Percentiles rank a stretch among this genome's conserved stretches.
Conservation (phyloP, 2,113 vertebrate genomes). For the Centrocercus urophasianus region DNA sequence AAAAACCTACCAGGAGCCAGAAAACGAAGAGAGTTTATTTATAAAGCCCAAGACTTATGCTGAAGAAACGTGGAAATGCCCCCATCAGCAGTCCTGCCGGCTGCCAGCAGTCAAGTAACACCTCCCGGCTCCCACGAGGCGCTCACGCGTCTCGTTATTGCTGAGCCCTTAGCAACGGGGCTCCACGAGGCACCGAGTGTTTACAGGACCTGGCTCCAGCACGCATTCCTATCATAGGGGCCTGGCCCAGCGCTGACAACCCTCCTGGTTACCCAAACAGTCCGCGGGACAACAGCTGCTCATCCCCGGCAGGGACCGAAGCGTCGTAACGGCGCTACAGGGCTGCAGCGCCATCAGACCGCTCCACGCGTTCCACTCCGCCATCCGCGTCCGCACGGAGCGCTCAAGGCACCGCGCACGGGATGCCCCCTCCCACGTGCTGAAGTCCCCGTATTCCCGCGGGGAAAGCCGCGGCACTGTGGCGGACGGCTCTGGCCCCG, state of each 20-base stretch:
- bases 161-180: slow-evolving; percentile 47
- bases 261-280: slow-evolving; percentile 57
- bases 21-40: background rate
- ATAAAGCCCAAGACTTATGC: background rate
- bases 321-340: background rate
- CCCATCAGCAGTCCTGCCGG: background rate
- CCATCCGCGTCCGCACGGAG: too few relatives aligned
- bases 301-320: background rate
- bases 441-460: accelerated
- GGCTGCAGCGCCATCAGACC: background rate
- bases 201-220: slow-evolving; percentile 17
- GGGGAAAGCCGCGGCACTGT: background rate
- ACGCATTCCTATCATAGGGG: slow-evolving; percentile 37
- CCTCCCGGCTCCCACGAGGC: background rate
- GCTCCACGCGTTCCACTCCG: background rate
- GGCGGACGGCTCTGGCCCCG: background rate
- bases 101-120: background rate
- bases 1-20: background rate
- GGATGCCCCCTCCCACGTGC: accelerated
- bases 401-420: too few relatives aligned
- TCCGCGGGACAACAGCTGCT: background rate
- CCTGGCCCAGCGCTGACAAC: background rate
- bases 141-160: accelerated
- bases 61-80: background rate
- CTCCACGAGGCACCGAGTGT: background rate